These are phyloP conservation scores for Aleiodes testaceus DNA, from an alignment of 2,888 invertebrate species.

Conservation along the genomic window DNA sequence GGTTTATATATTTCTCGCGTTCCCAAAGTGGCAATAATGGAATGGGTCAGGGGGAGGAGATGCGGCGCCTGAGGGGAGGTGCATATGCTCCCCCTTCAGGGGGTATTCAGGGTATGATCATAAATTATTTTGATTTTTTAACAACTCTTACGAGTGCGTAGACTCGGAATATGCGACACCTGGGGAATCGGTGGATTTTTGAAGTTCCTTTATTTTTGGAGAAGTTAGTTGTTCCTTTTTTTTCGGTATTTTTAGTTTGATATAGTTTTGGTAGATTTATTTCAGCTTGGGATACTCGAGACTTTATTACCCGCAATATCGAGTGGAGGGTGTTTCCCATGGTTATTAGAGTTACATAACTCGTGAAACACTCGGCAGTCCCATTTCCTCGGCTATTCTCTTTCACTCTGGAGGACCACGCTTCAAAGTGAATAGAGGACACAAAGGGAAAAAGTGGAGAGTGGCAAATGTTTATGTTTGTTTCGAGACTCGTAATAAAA, in stretches of 20 bases:
- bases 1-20: constrained; percentile 40
- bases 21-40: constrained; percentile 46
- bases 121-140: constrained; percentile 39
- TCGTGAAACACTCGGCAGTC: constrained; percentile 38
- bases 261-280: constrained; percentile 4
- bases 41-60: constrained; percentile 22
- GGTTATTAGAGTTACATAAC: constrained; percentile 39
- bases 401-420: constrained; percentile 23
- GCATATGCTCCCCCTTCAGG: constrained; percentile 4
- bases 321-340: constrained; percentile 23
- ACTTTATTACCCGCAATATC: constrained; percentile 34
- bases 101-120: constrained; percentile 12
- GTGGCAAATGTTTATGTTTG: constrained; percentile 43
- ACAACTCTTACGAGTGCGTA: not conserved
- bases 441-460: constrained; percentile 20
- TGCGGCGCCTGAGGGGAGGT: constrained; percentile 8
- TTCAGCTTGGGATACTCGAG: constrained; percentile 25
- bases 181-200: constrained; percentile 25
- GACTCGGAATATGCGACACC: constrained; percentile 4
- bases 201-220: not conserved
- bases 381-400: constrained; percentile 20
- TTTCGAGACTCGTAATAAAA: constrained; percentile 32
- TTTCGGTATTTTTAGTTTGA: constrained; percentile 6
- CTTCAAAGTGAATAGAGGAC: constrained; percentile 36
- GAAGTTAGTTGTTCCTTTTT: too few species aligned